phyloP scores from a whole-genome alignment of 2,797 vertebrate species.

The Ctenosaura bakeri region DNA sequence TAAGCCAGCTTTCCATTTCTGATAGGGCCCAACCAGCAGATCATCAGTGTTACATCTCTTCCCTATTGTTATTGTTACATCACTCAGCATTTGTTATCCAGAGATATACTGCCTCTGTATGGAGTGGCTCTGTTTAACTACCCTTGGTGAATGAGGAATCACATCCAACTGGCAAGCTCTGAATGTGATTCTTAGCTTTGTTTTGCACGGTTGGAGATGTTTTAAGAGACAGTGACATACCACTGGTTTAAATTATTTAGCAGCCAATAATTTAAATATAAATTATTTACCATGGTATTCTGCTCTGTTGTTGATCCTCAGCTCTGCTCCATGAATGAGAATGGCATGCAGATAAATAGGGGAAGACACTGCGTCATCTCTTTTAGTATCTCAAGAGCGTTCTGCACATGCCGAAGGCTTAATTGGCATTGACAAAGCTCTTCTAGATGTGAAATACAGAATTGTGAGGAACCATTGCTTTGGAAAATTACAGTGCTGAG shows the following conservation, averaged over 20 bases:
- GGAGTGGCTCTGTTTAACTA: not conserved
- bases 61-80: not conserved
- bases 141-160: too few species aligned
- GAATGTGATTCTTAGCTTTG: not conserved
- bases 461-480: not conserved
- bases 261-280: constrained; percentile 21
- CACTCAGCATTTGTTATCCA: not conserved
- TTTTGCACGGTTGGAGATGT: constrained; percentile 1
- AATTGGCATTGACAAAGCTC: constrained; percentile 4
- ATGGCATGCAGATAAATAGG: fast-evolving
- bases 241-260: constrained; percentile 18
- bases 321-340: not conserved
- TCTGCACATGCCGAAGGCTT: constrained; percentile 24
- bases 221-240: not conserved
- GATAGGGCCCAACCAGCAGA: too few species aligned
- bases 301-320: not conserved
- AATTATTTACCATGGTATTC: not conserved
- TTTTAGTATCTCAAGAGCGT: constrained; percentile 26
- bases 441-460: not conserved
- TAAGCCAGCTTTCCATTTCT: not conserved
- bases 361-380: not conserved
- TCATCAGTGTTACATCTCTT: not conserved
- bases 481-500: not conserved
- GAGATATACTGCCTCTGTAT: not conserved
- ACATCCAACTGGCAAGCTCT: not conserved